Evolutionary conservation across 2,113 vertebrate species (phyloP).

Genomic region (Gadus chalcogrammus): DNA sequence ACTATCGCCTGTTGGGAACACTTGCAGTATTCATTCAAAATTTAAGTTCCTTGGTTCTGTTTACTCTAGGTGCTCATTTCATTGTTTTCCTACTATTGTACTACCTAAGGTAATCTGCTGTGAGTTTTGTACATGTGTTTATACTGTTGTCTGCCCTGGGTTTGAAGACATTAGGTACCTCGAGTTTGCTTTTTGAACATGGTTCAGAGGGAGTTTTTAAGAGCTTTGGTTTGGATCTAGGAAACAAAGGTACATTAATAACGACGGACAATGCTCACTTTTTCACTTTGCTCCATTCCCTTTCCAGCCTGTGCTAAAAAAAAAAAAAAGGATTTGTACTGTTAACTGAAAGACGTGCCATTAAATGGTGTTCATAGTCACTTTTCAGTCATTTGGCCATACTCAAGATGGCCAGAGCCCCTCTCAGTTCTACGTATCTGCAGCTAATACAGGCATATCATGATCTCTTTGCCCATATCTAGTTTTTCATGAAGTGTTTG

Average conservation of each 20-base stretch:
- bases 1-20: constrained; percentile 63
- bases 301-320: background rate
- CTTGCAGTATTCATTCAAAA: constrained; percentile 83
- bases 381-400: constrained; percentile 20
- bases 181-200: constrained; percentile 45
- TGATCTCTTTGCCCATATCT: constrained; percentile 38
- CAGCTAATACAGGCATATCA: constrained; percentile 25
- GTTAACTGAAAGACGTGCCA: constrained; percentile 1
- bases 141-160: constrained; percentile 52
- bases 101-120: constrained; percentile 65
- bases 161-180: constrained; percentile 65
- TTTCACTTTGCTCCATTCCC: constrained; percentile 56
- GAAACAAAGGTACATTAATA: constrained; percentile 55
- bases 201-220: constrained; percentile 32
- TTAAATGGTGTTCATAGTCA: background rate
- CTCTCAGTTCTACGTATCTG: constrained; percentile 1
- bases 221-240: constrained; percentile 24
- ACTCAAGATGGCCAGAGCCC: constrained; percentile 5
- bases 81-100: constrained; percentile 67
- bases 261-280: constrained; percentile 57
- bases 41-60: constrained; percentile 44
- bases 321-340: constrained; percentile 13
- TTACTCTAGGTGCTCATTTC: constrained; percentile 59
- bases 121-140: constrained; percentile 69
- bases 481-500: constrained; percentile 41